A percentile compares a stretch with the other conserved stretches of the same genome.
phyloP scores from a whole-genome alignment of 92 coral and sea anemone genomes.

The Muricea muricata region DNA sequence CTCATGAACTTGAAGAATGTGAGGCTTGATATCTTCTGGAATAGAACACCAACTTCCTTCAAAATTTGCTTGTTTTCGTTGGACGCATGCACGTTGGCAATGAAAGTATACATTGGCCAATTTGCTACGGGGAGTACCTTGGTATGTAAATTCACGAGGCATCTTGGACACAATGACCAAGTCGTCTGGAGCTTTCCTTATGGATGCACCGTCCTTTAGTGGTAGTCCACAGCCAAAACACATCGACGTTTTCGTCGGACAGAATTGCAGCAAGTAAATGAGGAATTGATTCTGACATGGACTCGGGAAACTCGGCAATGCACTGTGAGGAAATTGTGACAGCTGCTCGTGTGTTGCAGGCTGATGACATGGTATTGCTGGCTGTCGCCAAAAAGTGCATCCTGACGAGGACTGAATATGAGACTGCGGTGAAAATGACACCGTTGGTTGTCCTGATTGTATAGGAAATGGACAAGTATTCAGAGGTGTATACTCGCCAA shows the following conservation, averaged over 20 bases:
- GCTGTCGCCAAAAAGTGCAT: not conserved
- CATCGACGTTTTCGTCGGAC: not conserved
- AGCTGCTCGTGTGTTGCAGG: not conserved
- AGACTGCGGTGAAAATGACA: no score
- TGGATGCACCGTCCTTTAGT: not conserved
- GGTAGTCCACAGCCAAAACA: not conserved
- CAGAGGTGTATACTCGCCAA: no score
- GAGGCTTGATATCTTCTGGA: not conserved
- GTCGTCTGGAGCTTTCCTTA: not conserved
- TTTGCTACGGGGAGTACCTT: slow-evolving; percentile 15
- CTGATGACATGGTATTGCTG: no score
- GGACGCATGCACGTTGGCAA: not conserved
- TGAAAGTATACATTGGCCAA: slow-evolving; percentile 22
- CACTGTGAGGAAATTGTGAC: no score
- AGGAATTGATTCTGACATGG: no score
- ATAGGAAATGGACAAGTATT: no score
- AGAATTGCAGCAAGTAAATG: slow-evolving; percentile 20
- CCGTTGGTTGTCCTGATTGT: no score
- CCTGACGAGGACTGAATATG: not conserved
- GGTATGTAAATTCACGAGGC: not conserved
- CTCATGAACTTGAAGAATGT: not conserved
- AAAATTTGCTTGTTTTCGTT: not conserved
- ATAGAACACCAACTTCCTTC: not conserved
- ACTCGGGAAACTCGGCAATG: no score
- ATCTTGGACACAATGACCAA: slow-evolving; percentile 11